Base-by-base conservation (phyloP, 2,113 vertebrate genomes). In the Pseudolaguvia tuberculata region DNA sequence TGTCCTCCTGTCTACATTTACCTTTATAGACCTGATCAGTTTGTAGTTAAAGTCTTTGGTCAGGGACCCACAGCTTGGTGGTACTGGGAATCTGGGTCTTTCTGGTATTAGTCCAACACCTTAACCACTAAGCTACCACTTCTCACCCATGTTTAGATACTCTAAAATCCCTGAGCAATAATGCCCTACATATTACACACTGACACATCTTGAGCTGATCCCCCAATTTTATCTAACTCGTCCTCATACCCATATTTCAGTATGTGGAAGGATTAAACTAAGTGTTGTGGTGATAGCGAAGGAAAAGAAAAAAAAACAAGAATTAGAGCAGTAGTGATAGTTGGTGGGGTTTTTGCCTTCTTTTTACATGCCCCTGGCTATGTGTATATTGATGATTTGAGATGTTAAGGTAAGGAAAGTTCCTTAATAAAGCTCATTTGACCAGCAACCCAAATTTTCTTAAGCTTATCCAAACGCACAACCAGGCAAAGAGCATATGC, bases 131-230 rank as follows among this genome's bases (percentile, higher is more conserved):
- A n/a, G n/a, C n/a, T n/a, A n/a, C n/a, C n/a, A n/a, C n/a, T n/a
- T n/a, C n/a, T n/a, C n/a, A 58, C 29, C 8, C 9, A 23, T 29
- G 66, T 74, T 80, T 74, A 74, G 56, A 70, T 77, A 77, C 75
- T 57, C 13, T 59, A n/a, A n/a, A n/a, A n/a, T n/a, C 55, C 42
- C 66, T 35, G 25, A 3, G 18, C 15, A 51, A 18, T 4, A 31
- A 29, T 80, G 75, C 53, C 75, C 75, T 71, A 71, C 66, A 78
- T 81, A 66, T 59, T 77, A 65, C 73, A 48, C 53, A 2, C 50
- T 5, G 63, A 29, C 63, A 57, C 48, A 68, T 68, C 73, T 42
- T 20, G 5, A 18, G 18, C 42, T 14, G 45, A 61, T 59, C 45
- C 72, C n/a, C 0, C 15, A 21, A 51, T 67, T 75, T 14, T 23